Percentiles rank a stretch among this genome's conserved stretches.
phyloP scores from a whole-genome alignment of 1,140 invertebrate genomes.

The Drosophila albomicans region DNA sequence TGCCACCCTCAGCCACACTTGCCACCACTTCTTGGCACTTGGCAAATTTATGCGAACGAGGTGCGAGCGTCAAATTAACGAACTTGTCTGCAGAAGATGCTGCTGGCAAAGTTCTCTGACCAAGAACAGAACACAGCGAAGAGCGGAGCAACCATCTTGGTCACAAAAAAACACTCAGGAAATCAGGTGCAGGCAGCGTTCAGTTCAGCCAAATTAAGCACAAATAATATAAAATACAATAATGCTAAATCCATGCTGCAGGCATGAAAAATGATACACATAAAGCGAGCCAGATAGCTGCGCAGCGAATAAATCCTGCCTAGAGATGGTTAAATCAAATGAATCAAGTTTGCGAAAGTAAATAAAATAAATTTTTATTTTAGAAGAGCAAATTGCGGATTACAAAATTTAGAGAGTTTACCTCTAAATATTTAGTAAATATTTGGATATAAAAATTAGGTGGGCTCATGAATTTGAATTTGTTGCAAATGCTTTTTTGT shows the following conservation, averaged over 20 bases:
- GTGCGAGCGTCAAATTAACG: constrained; percentile 77
- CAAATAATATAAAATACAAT: constrained; percentile 80
- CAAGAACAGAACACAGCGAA: constrained; percentile 12
- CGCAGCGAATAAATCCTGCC: neutral
- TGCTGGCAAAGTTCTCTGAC: constrained; percentile 8
- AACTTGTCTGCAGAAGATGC: constrained; percentile 57
- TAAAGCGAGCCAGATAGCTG: constrained; percentile 30
- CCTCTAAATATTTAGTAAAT: no score
- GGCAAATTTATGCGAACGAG: constrained; percentile 55
- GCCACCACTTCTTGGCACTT: constrained; percentile 19
- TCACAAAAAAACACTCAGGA: constrained; percentile 51
- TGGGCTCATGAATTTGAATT: no score
- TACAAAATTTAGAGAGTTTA: no score
- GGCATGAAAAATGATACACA: constrained; percentile 79
- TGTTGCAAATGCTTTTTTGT: no score
- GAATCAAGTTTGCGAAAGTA: neutral
- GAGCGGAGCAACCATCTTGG: constrained; percentile 3
- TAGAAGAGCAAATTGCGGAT: no score
- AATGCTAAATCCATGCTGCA: constrained; percentile 63
- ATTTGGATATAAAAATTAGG: no score
- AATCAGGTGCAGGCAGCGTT: constrained; percentile 68
- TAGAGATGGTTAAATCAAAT: constrained; percentile 25
- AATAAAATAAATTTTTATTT: no score
- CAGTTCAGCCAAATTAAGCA: constrained; percentile 68
- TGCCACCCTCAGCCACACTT: neutral